Evolutionary conservation across 53 echinoderm and acorn worm genomes (phyloP).

Genomic region (Echinometra lucunter): DNA sequence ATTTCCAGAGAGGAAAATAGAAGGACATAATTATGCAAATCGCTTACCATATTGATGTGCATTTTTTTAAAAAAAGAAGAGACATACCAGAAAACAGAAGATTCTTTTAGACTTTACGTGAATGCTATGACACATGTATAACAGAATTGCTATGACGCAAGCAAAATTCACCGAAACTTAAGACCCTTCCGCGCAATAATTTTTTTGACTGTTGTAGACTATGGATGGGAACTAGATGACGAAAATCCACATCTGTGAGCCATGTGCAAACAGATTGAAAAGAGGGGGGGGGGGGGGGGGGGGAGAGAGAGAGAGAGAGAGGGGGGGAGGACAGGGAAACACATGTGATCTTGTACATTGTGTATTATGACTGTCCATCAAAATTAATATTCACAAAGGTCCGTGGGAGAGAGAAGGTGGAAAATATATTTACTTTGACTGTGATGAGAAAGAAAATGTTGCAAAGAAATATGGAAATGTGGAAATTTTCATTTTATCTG

Average conservation of each 20-base stretch:
- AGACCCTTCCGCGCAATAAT: not conserved
- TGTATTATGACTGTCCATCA: conserved; percentile 33
- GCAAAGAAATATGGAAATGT: too few species aligned
- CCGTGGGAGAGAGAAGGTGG: not conserved
- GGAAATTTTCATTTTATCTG: not conserved
- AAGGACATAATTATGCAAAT: too few species aligned
- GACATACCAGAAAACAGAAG: too few species aligned
- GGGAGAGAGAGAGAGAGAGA: not conserved
- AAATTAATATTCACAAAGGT: conserved; percentile 25
- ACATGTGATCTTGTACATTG: conserved; percentile 17
- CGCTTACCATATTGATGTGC: too few species aligned
- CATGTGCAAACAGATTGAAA: not conserved
- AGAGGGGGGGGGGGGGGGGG: not conserved
- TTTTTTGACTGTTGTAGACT: not conserved
- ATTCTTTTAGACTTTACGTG: too few species aligned
- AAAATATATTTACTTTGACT: not conserved
- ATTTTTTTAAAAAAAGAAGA: too few species aligned
- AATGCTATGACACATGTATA: too few species aligned
- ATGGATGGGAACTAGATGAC: not conserved
- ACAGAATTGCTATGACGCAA: too few species aligned
- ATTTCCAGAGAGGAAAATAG: too few species aligned
- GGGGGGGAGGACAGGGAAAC: not conserved
- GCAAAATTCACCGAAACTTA: too few species aligned
- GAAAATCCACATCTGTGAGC: not conserved
- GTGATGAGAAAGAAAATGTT: not conserved